Evolutionary conservation across 2,113 vertebrate species (phyloP), one percentile per base, ranked within the genome.

Genomic region (Sinocyclocheilus maitianheensis): DNA sequence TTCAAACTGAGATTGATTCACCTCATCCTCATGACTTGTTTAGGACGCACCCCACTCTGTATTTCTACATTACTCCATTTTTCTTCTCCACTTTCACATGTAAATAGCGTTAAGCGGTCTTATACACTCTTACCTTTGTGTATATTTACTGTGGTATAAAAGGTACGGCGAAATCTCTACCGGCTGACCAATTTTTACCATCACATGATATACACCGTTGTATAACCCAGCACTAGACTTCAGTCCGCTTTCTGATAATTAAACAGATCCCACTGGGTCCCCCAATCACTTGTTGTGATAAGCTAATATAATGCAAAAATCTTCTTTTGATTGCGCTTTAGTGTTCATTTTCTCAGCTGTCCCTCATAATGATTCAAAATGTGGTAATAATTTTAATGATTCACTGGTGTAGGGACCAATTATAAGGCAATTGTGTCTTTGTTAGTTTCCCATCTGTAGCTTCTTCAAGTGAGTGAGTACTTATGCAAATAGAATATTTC

Each of bases 331-430:
- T 5, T 43, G 0, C 1, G 3, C 10, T n/a, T 43, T 46, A 74
- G 20, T n/a, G 22, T 75, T 75, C 1, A 76, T 76, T 76, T 76
- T 48, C 10, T 48, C 20, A 48, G 43, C 22, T 76, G 37, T 46
- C 71, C 22, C 18, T 43, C 43, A 76, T 48, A 48, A 76, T 76
- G 10, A 76, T 48, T 10, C 72, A 24, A 76, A 24, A 76, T 48
- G 22, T 76, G 72, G 40, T 24, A 48, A n/a, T 76, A 51, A 48
- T 22, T 46, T 74, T 74, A 74, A 43, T 74, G 71, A 46, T 74
- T 74, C 71, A n/a, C 34, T 74, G 34, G 72, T n/a, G 14, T 18
- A 34, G 43, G 43, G 43, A 51, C 40, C 22, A 76, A 48, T 76
- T 26, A 46, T 46, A 75, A 24, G 46, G n/a, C 74, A 26, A 26